Conservation (phyloP, 2,888 invertebrate genomes). For the Laothoe populi region DNA sequence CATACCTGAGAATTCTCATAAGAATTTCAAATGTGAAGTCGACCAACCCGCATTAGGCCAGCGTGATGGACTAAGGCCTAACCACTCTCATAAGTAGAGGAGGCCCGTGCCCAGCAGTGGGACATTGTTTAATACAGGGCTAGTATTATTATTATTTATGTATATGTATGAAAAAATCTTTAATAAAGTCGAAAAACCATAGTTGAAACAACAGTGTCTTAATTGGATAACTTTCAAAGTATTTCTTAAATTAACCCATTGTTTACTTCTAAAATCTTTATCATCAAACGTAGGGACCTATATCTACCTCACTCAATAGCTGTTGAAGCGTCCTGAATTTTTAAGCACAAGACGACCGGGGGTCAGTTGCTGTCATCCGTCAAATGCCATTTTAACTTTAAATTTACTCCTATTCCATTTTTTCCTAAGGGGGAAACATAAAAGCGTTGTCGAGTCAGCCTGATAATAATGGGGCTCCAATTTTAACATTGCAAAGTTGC, state of each 20-base stretch:
- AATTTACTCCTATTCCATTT: slow-evolving; percentile 74
- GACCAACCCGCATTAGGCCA: no score
- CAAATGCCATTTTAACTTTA: slow-evolving; percentile 82
- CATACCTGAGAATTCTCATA: no score
- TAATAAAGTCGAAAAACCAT: no score
- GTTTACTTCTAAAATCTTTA: neutral
- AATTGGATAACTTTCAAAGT: no score
- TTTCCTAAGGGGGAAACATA: slow-evolving; percentile 63
- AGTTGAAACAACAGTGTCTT: no score
- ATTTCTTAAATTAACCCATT: neutral
- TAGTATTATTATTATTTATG: no score
- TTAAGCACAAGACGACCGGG: slow-evolving; percentile 70
- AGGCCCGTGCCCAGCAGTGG: no score
- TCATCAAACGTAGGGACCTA: neutral
- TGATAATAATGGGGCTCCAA: slow-evolving; percentile 66
- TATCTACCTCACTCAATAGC: slow-evolving; percentile 49
- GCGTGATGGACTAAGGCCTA: no score
- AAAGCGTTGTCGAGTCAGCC: slow-evolving; percentile 77
- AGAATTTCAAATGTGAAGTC: no score
- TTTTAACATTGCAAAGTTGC: slow-evolving; percentile 76
- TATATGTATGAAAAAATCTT: no score
- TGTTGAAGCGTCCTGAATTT: slow-evolving; percentile 71
- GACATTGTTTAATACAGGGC: no score
- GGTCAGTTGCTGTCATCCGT: slow-evolving; percentile 75
- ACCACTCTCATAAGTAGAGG: no score